These are phyloP conservation scores for Melanostoma scalare DNA, from an alignment of 2,888 invertebrate species.

Conservation along the genomic window DNA sequence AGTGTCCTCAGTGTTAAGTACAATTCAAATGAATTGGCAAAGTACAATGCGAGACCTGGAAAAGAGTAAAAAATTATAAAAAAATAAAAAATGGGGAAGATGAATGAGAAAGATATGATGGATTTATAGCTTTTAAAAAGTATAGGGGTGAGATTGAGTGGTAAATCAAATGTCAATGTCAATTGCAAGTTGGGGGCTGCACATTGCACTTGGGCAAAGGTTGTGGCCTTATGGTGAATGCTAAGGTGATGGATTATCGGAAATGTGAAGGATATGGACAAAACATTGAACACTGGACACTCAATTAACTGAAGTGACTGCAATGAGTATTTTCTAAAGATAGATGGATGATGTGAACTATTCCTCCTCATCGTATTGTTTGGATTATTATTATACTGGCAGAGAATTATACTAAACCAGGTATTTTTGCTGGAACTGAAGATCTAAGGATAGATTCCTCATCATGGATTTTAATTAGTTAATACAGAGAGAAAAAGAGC, in stretches of 20 bases:
- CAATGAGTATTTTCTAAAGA: background rate
- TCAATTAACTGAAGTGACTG: slow-evolving; percentile 11
- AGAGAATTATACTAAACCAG: too few species aligned
- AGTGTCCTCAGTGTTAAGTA: slow-evolving; percentile 87
- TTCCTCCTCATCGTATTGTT: too few species aligned
- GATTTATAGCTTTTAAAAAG: slow-evolving; percentile 1
- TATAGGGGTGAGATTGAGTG: slow-evolving; percentile 22
- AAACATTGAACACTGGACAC: background rate
- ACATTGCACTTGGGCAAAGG: slow-evolving; percentile 50
- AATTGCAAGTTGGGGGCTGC: slow-evolving; percentile 12
- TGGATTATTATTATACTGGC: too few species aligned
- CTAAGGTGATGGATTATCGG: slow-evolving; percentile 9
- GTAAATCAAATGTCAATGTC: slow-evolving; percentile 65
- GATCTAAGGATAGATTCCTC: too few species aligned
- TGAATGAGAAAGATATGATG: slow-evolving; percentile 4
- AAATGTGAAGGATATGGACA: slow-evolving; percentile 24
- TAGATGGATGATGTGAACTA: background rate
- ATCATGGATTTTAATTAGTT: too few species aligned
- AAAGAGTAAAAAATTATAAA: slow-evolving; percentile 4
- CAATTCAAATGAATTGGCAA: slow-evolving; percentile 87
- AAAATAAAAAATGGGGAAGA: background rate
- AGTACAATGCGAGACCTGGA: slow-evolving; percentile 85
- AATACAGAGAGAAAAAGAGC: too few species aligned
- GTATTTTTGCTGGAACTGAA: too few species aligned
- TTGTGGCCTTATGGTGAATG: slow-evolving; percentile 31